A percentile compares a stretch with the other conserved stretches of the same genome.
Conservation (phyloP, 2,113 vertebrate species). For the Psilopsiagon aymara region DNA sequence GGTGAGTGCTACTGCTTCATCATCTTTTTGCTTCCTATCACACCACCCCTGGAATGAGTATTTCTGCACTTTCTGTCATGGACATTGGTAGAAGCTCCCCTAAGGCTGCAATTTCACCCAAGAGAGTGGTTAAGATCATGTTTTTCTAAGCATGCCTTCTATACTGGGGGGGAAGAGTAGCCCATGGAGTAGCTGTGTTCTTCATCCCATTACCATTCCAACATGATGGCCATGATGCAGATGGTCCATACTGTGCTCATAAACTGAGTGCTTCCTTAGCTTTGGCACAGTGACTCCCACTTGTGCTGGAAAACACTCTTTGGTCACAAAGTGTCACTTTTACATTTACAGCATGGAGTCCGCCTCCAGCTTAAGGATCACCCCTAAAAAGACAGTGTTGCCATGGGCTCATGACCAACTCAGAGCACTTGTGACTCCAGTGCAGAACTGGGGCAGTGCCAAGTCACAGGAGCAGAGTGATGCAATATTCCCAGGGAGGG, state of each 20-base stretch:
- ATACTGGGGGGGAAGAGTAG: not conserved
- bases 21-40: not conserved
- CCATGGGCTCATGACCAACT: not conserved
- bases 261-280: not conserved
- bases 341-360: not conserved
- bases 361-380: not conserved
- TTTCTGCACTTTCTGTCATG: not conserved
- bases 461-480: not conserved
- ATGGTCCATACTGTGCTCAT: not conserved
- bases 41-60: not conserved
- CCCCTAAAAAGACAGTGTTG: not conserved
- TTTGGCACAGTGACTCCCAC: not conserved
- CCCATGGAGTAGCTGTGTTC: not conserved
- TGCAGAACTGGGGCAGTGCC: not conserved
- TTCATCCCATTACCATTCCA: not conserved
- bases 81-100: not conserved
- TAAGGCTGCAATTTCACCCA: not conserved
- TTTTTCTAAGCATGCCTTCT: not conserved
- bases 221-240: rapidly evolving
- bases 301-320: not conserved
- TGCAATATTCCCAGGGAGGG: not conserved
- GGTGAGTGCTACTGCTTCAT: not conserved
- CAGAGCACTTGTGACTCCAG: not conserved
- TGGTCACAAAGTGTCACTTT: not conserved
- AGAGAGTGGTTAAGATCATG: not conserved